Conservation (phyloP, 2,888 invertebrate genomes). For the Imbricaverruca yamaguchii region DNA sequence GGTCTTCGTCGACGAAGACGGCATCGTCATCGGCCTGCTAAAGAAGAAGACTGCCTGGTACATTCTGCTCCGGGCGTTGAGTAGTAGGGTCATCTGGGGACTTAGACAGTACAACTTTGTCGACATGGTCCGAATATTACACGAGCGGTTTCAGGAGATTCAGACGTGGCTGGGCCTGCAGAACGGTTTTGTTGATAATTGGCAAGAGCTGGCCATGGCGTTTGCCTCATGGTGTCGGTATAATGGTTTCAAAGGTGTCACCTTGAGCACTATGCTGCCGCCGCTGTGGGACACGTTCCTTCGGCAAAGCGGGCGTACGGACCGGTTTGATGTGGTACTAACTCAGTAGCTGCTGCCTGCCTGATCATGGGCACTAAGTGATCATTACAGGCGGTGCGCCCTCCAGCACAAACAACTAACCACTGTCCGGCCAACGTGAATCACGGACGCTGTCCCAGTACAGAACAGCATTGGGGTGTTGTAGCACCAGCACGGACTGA, state of each 20-base stretch:
- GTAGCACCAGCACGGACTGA: too few species aligned
- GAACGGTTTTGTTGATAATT: constrained; percentile 31
- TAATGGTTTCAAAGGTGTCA: background rate
- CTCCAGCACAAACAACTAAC: too few species aligned
- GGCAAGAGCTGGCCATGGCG: constrained; percentile 25
- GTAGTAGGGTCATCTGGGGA: constrained; percentile 33
- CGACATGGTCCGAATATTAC: constrained; percentile 33
- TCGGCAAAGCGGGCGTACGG: background rate
- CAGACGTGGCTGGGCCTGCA: constrained; percentile 41
- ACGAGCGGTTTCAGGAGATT: constrained; percentile 40
- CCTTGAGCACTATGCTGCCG: background rate
- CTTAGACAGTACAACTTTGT: constrained; percentile 33
- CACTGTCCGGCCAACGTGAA: too few species aligned
- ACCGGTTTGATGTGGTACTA: background rate
- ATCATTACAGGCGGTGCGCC: too few species aligned
- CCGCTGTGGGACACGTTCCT: background rate
- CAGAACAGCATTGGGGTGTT: too few species aligned
- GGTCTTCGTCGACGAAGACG: constrained; percentile 41
- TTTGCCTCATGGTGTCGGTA: background rate
- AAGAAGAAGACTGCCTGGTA: constrained; percentile 46
- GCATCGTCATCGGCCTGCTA: constrained; percentile 41
- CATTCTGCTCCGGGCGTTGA: constrained; percentile 36
- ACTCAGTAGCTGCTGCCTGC: background rate
- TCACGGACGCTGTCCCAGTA: too few species aligned
- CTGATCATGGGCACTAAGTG: too few species aligned